A percentile compares a stretch with the other conserved stretches of the same genome.
Conservation (phyloP, 35 echinoderm and acorn worm genomes). For the Diadema setosum region DNA sequence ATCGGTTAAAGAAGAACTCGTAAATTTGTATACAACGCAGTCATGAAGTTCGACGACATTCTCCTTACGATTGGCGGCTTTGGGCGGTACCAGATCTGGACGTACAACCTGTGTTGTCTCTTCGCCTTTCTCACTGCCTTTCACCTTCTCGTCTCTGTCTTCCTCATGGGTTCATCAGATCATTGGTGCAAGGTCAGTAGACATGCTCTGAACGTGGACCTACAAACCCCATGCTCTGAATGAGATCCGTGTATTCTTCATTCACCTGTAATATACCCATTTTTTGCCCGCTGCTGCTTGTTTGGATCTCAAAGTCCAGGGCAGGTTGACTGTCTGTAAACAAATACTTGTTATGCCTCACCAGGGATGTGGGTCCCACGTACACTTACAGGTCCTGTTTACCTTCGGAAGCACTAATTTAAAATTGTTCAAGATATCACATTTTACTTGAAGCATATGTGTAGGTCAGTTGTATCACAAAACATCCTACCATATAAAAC, state of each 20-base stretch:
- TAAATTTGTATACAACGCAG: too few species aligned
- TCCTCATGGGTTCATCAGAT: not conserved
- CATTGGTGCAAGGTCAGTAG: constrained; percentile 6
- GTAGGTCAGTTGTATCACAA: too few species aligned
- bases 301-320: not conserved
- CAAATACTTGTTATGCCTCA: not conserved
- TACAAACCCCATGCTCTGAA: not conserved
- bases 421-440: too few species aligned
- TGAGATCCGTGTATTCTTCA: not conserved
- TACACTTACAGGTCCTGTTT: too few species aligned
- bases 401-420: too few species aligned
- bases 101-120: constrained; percentile 3
- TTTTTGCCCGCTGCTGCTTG: not conserved
- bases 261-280: too few species aligned
- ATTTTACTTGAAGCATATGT: too few species aligned
- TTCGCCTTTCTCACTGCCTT: not conserved
- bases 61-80: not conserved
- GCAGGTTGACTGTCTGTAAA: not conserved
- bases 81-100: not conserved
- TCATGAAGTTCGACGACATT: constrained; percentile 30
- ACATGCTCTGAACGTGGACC: not conserved
- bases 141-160: not conserved
- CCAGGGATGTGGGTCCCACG: not conserved
- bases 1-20: too few species aligned
- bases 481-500: too few species aligned